Conservation (phyloP, 1,140 invertebrate genomes). For the Hormaphis cornu region DNA sequence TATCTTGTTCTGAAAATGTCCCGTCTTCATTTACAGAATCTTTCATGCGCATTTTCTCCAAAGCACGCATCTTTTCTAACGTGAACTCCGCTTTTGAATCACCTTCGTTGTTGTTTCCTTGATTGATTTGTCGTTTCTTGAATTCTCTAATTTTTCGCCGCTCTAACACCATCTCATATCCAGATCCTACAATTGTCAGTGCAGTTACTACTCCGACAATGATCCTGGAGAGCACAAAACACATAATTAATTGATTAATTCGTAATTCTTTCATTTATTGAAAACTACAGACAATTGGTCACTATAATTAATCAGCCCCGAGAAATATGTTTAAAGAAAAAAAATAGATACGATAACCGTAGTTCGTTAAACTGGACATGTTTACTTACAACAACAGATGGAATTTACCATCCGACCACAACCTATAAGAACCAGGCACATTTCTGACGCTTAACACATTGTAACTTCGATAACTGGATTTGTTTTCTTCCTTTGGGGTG, state of each 20-base stretch:
- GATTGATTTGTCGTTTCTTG: conserved; percentile 34
- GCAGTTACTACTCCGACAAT: conserved; percentile 44
- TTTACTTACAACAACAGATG: conserved; percentile 58
- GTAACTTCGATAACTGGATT: conserved; percentile 40
- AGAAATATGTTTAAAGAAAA: too few species aligned
- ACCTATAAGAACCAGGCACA: conserved; percentile 59
- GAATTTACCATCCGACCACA: conserved; percentile 58
- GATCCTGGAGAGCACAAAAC: conserved; percentile 42
- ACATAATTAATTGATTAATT: background rate
- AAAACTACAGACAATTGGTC: too few species aligned
- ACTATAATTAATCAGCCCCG: too few species aligned
- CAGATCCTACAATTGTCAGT: conserved; percentile 50
- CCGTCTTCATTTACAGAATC: background rate
- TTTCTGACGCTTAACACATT: conserved; percentile 54
- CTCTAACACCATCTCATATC: conserved; percentile 46
- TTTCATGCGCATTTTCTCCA: conserved; percentile 18
- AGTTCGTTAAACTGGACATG: background rate
- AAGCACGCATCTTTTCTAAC: conserved; percentile 14
- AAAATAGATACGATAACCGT: background rate
- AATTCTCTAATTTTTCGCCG: conserved; percentile 37
- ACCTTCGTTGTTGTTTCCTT: conserved; percentile 41
- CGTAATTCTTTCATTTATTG: too few species aligned
- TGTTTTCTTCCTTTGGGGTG: conserved; percentile 35
- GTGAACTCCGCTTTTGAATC: conserved; percentile 35
- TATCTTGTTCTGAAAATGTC: background rate